phyloP scores from a whole-genome alignment of 2,888 invertebrate species.

The Chymomyza amoena region DNA sequence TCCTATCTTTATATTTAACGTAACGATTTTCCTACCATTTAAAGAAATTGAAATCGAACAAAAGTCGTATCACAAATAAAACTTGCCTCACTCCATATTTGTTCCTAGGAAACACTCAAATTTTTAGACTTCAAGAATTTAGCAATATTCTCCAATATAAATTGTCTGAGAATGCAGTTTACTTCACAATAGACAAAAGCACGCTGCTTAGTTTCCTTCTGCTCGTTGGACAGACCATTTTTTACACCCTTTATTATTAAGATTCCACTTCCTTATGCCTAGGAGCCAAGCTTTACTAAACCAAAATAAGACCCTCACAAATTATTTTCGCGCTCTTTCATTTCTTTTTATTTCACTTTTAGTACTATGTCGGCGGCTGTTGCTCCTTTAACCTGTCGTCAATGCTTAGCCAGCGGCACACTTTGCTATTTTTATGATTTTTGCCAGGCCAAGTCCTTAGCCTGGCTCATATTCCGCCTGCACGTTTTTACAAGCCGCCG shows the following conservation, averaged over 20 bases:
- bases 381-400: slow-evolving; percentile 50
- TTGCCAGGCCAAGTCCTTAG: slow-evolving; percentile 9
- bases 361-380: slow-evolving; percentile 23
- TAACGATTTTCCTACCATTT: no score
- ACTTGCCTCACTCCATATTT: no score
- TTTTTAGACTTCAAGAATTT: not conserved
- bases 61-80: no score
- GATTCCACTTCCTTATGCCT: slow-evolving; percentile 26
- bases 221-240: slow-evolving; percentile 14
- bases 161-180: slow-evolving; percentile 9
- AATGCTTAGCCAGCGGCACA: slow-evolving; percentile 59
- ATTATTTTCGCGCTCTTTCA: slow-evolving; percentile 65
- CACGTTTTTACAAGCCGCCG: slow-evolving; percentile 26
- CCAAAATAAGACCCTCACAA: slow-evolving; percentile 49
- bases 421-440: slow-evolving; percentile 65
- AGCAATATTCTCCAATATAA: not conserved
- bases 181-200: slow-evolving; percentile 70
- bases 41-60: no score
- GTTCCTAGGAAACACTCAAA: not conserved
- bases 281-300: not conserved
- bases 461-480: slow-evolving; percentile 41
- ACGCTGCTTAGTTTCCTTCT: slow-evolving; percentile 69
- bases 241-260: slow-evolving; percentile 30
- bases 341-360: slow-evolving; percentile 35
- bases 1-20: no score